These are phyloP conservation scores for Trinorchestia longiramus DNA, from an alignment of 1,140 invertebrate genomes.

Conservation along the genomic window DNA sequence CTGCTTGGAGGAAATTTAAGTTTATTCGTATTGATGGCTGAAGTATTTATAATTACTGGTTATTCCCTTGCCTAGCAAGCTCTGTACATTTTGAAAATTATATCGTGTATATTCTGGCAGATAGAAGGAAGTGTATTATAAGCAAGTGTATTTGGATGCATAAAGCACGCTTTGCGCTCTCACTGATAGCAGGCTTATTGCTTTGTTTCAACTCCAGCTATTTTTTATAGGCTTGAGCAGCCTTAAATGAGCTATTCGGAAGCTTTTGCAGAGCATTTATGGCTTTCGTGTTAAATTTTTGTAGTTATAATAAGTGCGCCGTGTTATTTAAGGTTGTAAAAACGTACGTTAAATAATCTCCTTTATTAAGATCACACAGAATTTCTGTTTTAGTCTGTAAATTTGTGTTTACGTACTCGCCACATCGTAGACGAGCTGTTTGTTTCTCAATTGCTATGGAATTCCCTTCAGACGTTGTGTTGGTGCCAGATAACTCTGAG, in stretches of 20 bases:
- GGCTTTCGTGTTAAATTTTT: not conserved
- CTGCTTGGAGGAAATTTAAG: not conserved
- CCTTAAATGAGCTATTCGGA: not conserved
- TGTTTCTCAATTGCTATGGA: not conserved
- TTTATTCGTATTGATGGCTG: not conserved
- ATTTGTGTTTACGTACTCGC: not conserved
- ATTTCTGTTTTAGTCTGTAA: not conserved
- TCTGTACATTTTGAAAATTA: not conserved
- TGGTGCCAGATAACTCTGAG: not conserved
- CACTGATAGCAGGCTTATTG: not conserved
- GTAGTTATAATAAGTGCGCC: not conserved
- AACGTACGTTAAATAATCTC: not conserved
- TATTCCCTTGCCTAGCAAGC: constrained; percentile 20
- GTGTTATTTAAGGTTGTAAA: not conserved
- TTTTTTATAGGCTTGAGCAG: not conserved
- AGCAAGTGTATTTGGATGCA: not conserved
- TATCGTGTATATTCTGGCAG: not conserved
- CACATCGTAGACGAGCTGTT: not conserved
- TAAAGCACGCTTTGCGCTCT: not conserved
- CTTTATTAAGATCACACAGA: not conserved
- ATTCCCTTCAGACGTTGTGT: not conserved
- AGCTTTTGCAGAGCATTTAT: not conserved
- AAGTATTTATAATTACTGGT: not conserved
- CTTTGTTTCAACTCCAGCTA: not conserved
- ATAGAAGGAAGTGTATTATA: not conserved